These are phyloP conservation scores for Cenopis cana DNA, from an alignment of 2,888 invertebrate genomes.

Conservation along the genomic window DNA sequence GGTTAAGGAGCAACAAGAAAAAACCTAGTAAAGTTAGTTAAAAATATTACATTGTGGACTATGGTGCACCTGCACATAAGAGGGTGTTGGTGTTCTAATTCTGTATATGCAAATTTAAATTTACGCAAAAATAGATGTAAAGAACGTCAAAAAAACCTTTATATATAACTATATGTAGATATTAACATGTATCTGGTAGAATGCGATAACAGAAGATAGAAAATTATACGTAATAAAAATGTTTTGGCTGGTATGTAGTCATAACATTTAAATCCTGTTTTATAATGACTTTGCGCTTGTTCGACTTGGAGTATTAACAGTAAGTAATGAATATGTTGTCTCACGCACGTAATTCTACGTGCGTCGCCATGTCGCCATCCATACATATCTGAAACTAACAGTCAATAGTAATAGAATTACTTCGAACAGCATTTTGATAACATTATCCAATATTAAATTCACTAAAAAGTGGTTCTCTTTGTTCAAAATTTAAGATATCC, in stretches of 20 bases:
- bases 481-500: too few relatives aligned
- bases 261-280: conserved; percentile 29
- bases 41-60: not conserved
- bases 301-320: conserved; percentile 22
- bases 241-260: not conserved
- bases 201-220: not conserved
- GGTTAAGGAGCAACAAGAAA: not conserved
- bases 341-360: not conserved
- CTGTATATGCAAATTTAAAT: not conserved
- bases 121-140: not conserved
- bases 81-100: not conserved
- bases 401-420: too few relatives aligned
- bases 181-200: not conserved
- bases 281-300: conserved; percentile 36
- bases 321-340: conserved; percentile 5
- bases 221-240: too few relatives aligned
- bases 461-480: too few relatives aligned
- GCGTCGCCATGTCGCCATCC: too few relatives aligned
- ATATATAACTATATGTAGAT: not conserved
- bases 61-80: not conserved
- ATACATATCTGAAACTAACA: too few relatives aligned
- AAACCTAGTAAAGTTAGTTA: not conserved
- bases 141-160: not conserved
- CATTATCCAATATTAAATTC: too few relatives aligned
- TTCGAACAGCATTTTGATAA: too few relatives aligned